These are phyloP conservation scores for Speoplatyrhinus poulsoni DNA, from an alignment of 2,113 vertebrate genomes.

Conservation along the genomic window DNA sequence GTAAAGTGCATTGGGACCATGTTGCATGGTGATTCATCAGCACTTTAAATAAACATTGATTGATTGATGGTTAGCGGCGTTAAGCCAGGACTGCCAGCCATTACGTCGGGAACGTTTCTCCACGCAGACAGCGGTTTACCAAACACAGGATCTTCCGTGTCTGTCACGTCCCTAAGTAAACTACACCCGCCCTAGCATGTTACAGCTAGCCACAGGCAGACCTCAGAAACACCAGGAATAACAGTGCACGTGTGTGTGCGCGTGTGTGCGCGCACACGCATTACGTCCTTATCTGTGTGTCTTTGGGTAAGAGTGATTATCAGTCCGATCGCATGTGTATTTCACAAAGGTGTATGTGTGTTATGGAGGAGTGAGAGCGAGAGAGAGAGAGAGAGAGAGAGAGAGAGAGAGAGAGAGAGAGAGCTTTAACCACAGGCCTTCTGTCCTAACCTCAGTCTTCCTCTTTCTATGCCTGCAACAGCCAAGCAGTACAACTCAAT, in stretches of 20 bases:
- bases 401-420: not conserved
- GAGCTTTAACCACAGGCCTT: not conserved
- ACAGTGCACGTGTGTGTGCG: slow-evolving; percentile 1
- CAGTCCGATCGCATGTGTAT: too few species aligned
- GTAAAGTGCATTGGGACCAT: too few species aligned
- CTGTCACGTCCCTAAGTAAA: not conserved
- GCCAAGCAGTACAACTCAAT: too few species aligned
- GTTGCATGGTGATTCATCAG: too few species aligned
- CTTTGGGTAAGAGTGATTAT: not conserved
- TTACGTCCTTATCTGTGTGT: not conserved
- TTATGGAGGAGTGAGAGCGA: not conserved
- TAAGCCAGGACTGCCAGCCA: too few species aligned
- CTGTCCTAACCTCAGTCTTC: too few species aligned
- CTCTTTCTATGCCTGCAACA: too few species aligned
- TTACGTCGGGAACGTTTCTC: not conserved
- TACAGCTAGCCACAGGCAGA: slow-evolving; percentile 12
- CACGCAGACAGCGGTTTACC: not conserved
- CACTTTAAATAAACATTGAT: too few species aligned
- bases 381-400: not conserved
- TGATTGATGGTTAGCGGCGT: too few species aligned
- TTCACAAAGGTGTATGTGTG: not conserved
- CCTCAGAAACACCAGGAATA: slow-evolving; percentile 9
- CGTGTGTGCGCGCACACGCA: not conserved
- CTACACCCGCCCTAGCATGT: not conserved
- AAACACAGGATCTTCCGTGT: slow-evolving; percentile 2